phyloP scores from a whole-genome alignment of 2,888 invertebrate species.

The Camptogramma bilineatum region DNA sequence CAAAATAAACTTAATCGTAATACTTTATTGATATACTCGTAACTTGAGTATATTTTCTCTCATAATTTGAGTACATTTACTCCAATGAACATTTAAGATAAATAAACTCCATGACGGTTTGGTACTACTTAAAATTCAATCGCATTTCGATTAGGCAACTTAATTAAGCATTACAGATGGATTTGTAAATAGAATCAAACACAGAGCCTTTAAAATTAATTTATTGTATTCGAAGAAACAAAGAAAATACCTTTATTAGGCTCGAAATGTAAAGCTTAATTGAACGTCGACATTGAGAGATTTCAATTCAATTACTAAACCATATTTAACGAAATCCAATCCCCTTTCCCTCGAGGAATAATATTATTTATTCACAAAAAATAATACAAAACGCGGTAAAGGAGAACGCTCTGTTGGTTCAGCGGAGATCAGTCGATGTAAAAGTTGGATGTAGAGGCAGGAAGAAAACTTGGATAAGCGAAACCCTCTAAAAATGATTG shows the following conservation, averaged over 20 bases:
- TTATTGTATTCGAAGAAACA: constrained; percentile 74
- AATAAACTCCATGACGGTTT: neutral
- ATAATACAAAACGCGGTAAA: constrained; percentile 83
- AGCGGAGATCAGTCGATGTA: constrained; percentile 83
- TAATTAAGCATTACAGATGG: constrained; percentile 24
- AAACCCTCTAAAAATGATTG: constrained; percentile 86
- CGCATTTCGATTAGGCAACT: constrained; percentile 17
- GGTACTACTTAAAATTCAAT: constrained; percentile 14
- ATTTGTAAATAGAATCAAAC: constrained; percentile 45
- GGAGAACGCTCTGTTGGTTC: constrained; percentile 81
- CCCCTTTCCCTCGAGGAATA: constrained; percentile 83
- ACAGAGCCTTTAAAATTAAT: constrained; percentile 58
- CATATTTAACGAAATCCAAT: constrained; percentile 86
- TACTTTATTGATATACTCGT: neutral
- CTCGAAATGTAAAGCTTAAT: constrained; percentile 82
- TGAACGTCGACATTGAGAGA: constrained; percentile 85
- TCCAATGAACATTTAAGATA: neutral
- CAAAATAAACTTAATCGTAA: no score
- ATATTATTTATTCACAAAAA: constrained; percentile 86
- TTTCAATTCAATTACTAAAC: constrained; percentile 86
- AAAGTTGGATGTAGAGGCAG: constrained; percentile 78
- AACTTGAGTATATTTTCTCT: neutral
- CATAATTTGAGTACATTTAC: neutral
- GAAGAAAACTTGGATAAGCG: constrained; percentile 84
- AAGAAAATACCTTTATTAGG: constrained; percentile 78